phyloP scores from a whole-genome alignment of 2,888 invertebrate species.

The Ametastegia equiseti region DNA sequence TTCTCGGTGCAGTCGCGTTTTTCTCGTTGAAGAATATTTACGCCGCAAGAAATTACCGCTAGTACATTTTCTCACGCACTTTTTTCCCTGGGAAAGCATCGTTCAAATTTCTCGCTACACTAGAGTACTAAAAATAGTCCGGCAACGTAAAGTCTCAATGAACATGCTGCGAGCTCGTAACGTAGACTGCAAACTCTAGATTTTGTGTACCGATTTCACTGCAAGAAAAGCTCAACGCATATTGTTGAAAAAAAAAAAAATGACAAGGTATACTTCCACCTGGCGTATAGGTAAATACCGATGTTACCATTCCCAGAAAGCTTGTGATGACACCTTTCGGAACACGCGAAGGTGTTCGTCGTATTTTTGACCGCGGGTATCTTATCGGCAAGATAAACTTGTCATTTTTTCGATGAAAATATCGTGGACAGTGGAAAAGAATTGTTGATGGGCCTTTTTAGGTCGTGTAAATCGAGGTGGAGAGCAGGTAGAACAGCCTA shows the following conservation, averaged over 20 bases:
- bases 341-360: not conserved
- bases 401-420: constrained; percentile 1
- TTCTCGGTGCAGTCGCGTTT: not conserved
- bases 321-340: not conserved
- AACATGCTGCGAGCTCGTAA: not conserved
- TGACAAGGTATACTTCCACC: not conserved
- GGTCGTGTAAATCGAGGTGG: too few species aligned
- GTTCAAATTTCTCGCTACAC: not conserved
- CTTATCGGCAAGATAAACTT: constrained; percentile 5
- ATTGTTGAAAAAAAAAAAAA: not conserved
- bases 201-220: not conserved
- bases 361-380: not conserved
- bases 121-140: not conserved
- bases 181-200: not conserved
- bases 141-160: not conserved
- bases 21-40: not conserved
- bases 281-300: not conserved
- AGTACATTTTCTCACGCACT: not conserved
- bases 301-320: not conserved
- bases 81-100: not conserved
- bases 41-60: not conserved
- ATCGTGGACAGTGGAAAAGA: too few species aligned
- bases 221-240: not conserved
- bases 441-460: too few species aligned
- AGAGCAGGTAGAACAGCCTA: too few species aligned